Conservation (phyloP, 2,888 invertebrate species). For the Cheilosia vernalis region DNA sequence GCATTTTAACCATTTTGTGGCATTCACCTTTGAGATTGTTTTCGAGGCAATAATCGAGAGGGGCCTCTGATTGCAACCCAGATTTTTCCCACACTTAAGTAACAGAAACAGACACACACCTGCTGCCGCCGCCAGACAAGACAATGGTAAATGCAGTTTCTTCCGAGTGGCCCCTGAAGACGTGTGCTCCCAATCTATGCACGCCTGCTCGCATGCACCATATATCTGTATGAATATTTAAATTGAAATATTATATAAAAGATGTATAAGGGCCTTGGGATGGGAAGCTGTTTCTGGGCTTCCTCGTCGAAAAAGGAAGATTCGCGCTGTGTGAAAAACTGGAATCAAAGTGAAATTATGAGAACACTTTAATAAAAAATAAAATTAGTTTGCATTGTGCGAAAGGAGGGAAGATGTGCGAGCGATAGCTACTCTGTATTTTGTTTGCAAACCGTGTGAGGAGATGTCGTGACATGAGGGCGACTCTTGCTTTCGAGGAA, state of each 20-base stretch:
- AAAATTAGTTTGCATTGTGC: constrained; percentile 53
- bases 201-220: constrained; percentile 42
- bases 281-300: constrained; percentile 5
- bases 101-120: constrained; percentile 23
- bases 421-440: not conserved
- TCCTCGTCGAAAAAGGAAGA: constrained; percentile 11
- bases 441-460: constrained; percentile 1
- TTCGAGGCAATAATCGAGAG: not conserved
- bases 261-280: constrained; percentile 2
- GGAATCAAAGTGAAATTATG: constrained; percentile 66
- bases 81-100: constrained; percentile 59
- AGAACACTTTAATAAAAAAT: constrained; percentile 59
- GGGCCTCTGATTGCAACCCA: constrained; percentile 7
- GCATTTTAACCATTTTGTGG: constrained; percentile 10
- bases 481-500: constrained; percentile 44
- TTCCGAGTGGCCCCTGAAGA: constrained; percentile 44
- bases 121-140: not conserved
- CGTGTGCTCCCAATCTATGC: constrained; percentile 41
- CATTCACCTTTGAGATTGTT: constrained; percentile 29
- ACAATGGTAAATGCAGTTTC: constrained; percentile 16
- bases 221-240: constrained; percentile 34
- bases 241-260: not conserved
- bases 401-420: not conserved
- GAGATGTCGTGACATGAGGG: constrained; percentile 29
- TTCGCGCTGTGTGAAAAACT: constrained; percentile 24